Evolutionary conservation across 2,113 vertebrate species (phyloP).

Genomic region (Chionodraco myersi): DNA sequence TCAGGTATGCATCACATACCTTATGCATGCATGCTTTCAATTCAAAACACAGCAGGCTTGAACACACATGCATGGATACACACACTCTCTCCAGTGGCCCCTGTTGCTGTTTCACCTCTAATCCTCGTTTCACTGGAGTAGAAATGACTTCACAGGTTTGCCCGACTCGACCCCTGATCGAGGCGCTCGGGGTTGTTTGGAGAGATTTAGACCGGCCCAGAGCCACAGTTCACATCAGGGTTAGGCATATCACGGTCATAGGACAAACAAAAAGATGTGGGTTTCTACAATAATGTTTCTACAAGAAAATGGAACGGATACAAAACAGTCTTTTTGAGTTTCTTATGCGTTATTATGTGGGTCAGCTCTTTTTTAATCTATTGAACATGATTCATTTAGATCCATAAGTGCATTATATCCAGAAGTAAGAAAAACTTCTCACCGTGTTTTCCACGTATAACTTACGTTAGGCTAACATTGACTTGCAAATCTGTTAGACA

Average conservation of each 20-base stretch:
- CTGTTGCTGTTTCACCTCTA: slow-evolving; percentile 9
- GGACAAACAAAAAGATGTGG: slow-evolving; percentile 4
- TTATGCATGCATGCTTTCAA: slow-evolving; percentile 22
- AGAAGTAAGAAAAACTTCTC: neutral
- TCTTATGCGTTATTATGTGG: too few relatives aligned
- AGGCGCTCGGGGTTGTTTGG: slow-evolving; percentile 27
- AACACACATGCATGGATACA: slow-evolving; percentile 4
- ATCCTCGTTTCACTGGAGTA: slow-evolving; percentile 23
- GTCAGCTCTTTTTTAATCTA: neutral
- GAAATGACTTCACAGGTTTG: slow-evolving; percentile 35
- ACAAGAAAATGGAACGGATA: neutral
- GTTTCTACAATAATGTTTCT: neutral
- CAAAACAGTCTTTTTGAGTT: neutral
- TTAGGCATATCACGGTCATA: slow-evolving; percentile 21
- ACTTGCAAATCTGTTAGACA: too few relatives aligned
- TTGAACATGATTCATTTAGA: neutral
- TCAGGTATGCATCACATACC: slow-evolving; percentile 13
- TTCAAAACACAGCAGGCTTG: slow-evolving; percentile 24
- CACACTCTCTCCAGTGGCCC: slow-evolving; percentile 3
- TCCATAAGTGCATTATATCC: neutral
- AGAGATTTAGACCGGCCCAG: slow-evolving; percentile 12
- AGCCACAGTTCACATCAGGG: slow-evolving; percentile 22
- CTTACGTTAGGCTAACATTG: too few relatives aligned
- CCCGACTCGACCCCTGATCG: slow-evolving; percentile 18
- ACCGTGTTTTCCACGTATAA: neutral